Percentiles rank a stretch among this genome's conserved stretches.
Evolutionary conservation across 2,113 vertebrate genomes (phyloP).

Genomic region (Aldabrachelys gigantea): DNA sequence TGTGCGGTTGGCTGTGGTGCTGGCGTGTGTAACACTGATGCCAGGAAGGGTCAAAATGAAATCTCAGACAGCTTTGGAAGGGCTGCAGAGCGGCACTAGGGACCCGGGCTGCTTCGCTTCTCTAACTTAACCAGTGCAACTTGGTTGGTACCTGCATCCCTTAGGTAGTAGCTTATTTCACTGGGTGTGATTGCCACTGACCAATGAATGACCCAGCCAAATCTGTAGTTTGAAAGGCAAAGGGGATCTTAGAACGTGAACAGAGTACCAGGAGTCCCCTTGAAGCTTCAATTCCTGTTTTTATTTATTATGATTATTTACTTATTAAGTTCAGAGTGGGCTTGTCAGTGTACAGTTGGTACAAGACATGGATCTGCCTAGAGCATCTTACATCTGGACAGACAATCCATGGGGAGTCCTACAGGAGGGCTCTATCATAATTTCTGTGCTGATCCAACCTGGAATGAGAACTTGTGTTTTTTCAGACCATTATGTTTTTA

Average conservation of each 20-base stretch:
- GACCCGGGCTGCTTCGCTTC: background rate
- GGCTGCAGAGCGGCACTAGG: background rate
- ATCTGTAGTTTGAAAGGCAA: background rate
- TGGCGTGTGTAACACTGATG: background rate
- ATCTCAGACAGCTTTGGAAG: background rate
- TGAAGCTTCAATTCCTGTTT: background rate
- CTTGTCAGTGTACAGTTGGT: background rate
- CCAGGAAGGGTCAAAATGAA: background rate
- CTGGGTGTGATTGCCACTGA: background rate
- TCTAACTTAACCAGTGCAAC: background rate
- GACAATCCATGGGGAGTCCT: fast-evolving
- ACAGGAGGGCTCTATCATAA: background rate
- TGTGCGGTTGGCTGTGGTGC: background rate
- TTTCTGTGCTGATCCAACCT: background rate
- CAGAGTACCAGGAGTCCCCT: background rate
- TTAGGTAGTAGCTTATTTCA: background rate
- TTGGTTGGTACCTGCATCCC: background rate
- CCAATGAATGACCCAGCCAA: background rate
- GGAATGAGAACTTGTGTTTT: background rate
- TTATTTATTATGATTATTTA: background rate
- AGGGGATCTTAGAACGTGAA: background rate
- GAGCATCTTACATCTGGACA: background rate
- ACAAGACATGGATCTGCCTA: background rate
- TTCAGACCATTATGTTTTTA: background rate
- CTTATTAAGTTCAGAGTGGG: background rate